These are phyloP conservation scores for Gonocerus acuteangulatus DNA, from an alignment of 2,888 invertebrate genomes.

Conservation along the genomic window DNA sequence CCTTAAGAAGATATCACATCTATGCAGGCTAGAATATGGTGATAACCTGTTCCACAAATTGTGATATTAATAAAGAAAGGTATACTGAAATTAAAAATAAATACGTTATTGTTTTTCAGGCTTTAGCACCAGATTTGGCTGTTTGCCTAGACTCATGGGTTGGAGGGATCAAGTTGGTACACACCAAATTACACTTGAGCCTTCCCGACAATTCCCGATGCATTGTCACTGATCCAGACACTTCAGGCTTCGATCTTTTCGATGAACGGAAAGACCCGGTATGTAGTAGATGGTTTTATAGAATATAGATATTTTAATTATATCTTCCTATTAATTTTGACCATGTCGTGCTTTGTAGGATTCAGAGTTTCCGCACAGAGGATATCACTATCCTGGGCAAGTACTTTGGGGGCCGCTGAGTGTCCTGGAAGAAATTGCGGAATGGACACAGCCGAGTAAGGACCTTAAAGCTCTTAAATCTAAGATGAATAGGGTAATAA, in stretches of 20 bases:
- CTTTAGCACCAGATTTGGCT: conserved; percentile 73
- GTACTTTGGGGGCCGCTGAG: conserved; percentile 65
- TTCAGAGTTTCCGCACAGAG: conserved; percentile 50
- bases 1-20: no score
- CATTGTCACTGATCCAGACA: conserved; percentile 59
- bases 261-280: conserved; percentile 57
- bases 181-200: conserved; percentile 57
- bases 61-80: no score
- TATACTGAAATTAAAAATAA: no score
- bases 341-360: no score
- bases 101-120: no score
- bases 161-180: conserved; percentile 68
- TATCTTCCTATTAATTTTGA: no score
- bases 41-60: no score
- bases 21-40: no score
- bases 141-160: conserved; percentile 86
- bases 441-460: conserved; percentile 71
- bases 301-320: background rate
- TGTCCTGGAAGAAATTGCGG: conserved; percentile 61
- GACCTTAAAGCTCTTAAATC: conserved; percentile 52
- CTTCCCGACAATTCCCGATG: conserved; percentile 60
- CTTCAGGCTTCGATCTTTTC: conserved; percentile 62
- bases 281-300: conserved; percentile 18
- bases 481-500: conserved; percentile 16
- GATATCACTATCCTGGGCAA: conserved; percentile 64